Evolutionary conservation across 2,888 invertebrate species (phyloP).

Genomic region (Theodoxus fluviatilis): DNA sequence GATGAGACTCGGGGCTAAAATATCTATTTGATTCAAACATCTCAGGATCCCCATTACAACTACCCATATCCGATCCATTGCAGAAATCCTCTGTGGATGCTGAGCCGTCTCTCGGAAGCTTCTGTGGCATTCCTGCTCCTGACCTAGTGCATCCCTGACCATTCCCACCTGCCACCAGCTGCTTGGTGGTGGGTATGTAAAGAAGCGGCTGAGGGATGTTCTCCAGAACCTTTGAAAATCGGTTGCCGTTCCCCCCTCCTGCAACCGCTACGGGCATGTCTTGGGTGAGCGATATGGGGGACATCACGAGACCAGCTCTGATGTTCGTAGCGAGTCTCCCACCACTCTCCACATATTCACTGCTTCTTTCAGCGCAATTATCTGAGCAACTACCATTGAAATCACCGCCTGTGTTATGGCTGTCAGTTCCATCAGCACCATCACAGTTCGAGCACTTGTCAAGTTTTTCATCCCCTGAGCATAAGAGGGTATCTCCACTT

Average conservation of each 20-base stretch:
- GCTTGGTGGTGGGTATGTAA: slow-evolving; percentile 58
- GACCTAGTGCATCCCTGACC: neutral
- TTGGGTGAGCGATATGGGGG: slow-evolving; percentile 49
- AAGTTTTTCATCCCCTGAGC: slow-evolving; percentile 15
- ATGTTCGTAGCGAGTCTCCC: slow-evolving; percentile 30
- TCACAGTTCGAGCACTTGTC: slow-evolving; percentile 15
- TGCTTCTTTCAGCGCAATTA: neutral
- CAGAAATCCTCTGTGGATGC: slow-evolving; percentile 6
- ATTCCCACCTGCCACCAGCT: slow-evolving; percentile 42
- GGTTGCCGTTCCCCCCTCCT: slow-evolving; percentile 41
- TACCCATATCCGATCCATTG: slow-evolving; percentile 25
- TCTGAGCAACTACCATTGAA: neutral
- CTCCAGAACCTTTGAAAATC: slow-evolving; percentile 57
- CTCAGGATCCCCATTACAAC: slow-evolving; percentile 23
- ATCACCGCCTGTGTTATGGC: neutral
- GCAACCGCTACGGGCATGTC: slow-evolving; percentile 48
- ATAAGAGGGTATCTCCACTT: slow-evolving; percentile 14
- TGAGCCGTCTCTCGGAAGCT: too few relatives aligned
- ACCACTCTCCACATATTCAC: neutral
- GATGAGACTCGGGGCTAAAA: slow-evolving; percentile 29
- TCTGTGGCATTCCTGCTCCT: too few relatives aligned
- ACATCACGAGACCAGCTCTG: slow-evolving; percentile 48
- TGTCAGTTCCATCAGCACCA: slow-evolving; percentile 1
- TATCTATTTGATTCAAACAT: slow-evolving; percentile 3
- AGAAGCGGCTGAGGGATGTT: slow-evolving; percentile 54